A percentile compares a stretch with the other conserved stretches of the same genome.
Conservation (phyloP, 2,797 vertebrate genomes). For the Danio jaintianensis region DNA sequence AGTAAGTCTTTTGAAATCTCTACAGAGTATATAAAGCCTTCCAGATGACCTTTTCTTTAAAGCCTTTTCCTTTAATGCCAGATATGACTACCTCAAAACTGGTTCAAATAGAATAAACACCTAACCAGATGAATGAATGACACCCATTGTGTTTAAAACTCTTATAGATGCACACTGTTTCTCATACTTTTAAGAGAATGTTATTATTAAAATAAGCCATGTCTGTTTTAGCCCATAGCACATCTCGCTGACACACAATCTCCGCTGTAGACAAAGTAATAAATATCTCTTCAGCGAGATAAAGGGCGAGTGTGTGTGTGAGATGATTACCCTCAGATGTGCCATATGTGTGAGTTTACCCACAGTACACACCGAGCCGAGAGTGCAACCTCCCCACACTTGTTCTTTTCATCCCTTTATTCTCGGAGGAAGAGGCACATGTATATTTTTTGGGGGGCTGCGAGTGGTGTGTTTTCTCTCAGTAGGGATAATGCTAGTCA, state of each 20-base stretch:
- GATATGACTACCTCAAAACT: neutral
- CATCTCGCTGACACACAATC: conserved; percentile 21
- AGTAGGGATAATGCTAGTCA: conserved; percentile 78
- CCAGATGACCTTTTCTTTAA: too few relatives aligned
- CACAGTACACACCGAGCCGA: conserved; percentile 37
- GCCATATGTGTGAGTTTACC: conserved; percentile 60
- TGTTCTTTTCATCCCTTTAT: conserved; percentile 52
- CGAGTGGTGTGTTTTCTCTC: conserved; percentile 59
- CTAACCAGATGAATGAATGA: neutral
- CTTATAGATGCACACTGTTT: neutral
- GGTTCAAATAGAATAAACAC: neutral
- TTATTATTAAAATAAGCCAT: conserved; percentile 4
- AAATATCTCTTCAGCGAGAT: conserved; percentile 58
- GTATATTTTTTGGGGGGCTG: conserved; percentile 59
- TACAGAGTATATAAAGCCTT: too few relatives aligned
- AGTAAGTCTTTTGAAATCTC: too few relatives aligned
- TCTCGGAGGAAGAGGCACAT: conserved; percentile 50
- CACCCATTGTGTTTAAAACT: neutral
- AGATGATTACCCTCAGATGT: conserved; percentile 61
- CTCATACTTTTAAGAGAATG: neutral
- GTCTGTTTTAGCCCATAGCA: conserved; percentile 10
- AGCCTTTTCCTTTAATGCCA: neutral
- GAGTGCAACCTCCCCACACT: conserved; percentile 45
- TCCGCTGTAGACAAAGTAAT: conserved; percentile 52
- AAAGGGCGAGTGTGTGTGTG: conserved; percentile 47